phyloP scores from a whole-genome alignment of 2,888 invertebrate genomes.

The Drosophila melanocephala region DNA sequence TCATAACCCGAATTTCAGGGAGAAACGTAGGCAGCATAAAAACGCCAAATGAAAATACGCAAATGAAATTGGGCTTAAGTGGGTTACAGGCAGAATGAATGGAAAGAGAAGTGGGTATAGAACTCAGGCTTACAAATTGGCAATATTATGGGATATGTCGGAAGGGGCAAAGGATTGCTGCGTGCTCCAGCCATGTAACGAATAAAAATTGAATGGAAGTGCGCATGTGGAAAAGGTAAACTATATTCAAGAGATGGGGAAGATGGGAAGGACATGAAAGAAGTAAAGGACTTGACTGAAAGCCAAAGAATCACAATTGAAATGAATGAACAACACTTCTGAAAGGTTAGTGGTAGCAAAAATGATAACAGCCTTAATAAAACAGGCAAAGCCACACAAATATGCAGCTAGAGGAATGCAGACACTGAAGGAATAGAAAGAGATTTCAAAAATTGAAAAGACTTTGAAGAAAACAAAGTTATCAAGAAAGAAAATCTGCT shows the following conservation, averaged over 20 bases:
- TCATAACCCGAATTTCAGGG: conserved; percentile 53
- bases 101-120: background rate
- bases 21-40: conserved; percentile 58
- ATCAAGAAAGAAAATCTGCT: background rate
- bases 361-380: background rate
- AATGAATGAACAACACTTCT: conserved; percentile 25
- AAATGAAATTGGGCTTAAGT: conserved; percentile 63
- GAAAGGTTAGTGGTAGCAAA: background rate
- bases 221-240: conserved; percentile 8
- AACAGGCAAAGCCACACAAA: background rate
- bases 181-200: conserved; percentile 52
- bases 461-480: background rate
- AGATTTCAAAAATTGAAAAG: background rate
- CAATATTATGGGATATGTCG: background rate
- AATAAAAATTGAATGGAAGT: conserved; percentile 72
- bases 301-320: conserved; percentile 15
- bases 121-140: conserved; percentile 17
- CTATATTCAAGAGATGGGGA: background rate
- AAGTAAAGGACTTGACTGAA: conserved; percentile 6
- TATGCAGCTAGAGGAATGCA: background rate
- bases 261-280: background rate
- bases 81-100: conserved; percentile 5
- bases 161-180: background rate
- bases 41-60: conserved; percentile 60
- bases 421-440: background rate